phyloP scores from a whole-genome alignment of 1,140 invertebrate species.

The Aphelinus atriplicis region DNA sequence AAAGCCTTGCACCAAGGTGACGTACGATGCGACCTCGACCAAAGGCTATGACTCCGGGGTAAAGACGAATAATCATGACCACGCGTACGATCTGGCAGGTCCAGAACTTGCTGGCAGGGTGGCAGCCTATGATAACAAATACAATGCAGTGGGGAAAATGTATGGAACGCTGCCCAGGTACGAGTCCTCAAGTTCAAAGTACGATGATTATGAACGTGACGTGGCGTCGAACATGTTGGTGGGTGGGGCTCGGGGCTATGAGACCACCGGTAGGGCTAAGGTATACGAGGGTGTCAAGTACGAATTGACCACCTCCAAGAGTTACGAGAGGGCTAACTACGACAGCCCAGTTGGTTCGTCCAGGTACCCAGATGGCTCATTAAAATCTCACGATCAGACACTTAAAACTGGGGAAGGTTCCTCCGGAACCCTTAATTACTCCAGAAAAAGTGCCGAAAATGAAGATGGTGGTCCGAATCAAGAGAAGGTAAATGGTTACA shows the following conservation, averaged over 20 bases:
- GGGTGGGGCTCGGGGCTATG: conserved; percentile 37
- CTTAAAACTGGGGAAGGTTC: conserved; percentile 61
- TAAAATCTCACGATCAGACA: conserved; percentile 60
- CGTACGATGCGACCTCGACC: conserved; percentile 43
- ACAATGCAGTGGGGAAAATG: conserved; percentile 53
- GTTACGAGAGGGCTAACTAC: conserved; percentile 62
- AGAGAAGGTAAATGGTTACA: conserved; percentile 64
- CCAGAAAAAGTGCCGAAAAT: conserved; percentile 57
- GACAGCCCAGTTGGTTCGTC: conserved; percentile 46
- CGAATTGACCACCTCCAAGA: conserved; percentile 60
- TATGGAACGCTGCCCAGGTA: conserved; percentile 62
- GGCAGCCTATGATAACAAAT: conserved; percentile 54
- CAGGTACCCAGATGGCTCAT: conserved; percentile 51
- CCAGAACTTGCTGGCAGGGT: conserved; percentile 46
- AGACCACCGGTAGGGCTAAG: conserved; percentile 42
- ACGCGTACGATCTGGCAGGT: conserved; percentile 55
- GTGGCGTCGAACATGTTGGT: background rate
- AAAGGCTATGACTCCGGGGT: conserved; percentile 63
- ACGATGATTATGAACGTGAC: conserved; percentile 38
- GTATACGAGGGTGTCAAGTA: conserved; percentile 56
- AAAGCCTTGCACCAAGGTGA: conserved; percentile 49
- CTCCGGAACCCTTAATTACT: conserved; percentile 43
- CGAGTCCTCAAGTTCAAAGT: conserved; percentile 51
- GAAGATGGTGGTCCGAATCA: conserved; percentile 41
- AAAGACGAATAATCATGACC: conserved; percentile 56